Base-by-base conservation (phyloP, 2,113 vertebrate species). In the Orthonyx spaldingii region DNA sequence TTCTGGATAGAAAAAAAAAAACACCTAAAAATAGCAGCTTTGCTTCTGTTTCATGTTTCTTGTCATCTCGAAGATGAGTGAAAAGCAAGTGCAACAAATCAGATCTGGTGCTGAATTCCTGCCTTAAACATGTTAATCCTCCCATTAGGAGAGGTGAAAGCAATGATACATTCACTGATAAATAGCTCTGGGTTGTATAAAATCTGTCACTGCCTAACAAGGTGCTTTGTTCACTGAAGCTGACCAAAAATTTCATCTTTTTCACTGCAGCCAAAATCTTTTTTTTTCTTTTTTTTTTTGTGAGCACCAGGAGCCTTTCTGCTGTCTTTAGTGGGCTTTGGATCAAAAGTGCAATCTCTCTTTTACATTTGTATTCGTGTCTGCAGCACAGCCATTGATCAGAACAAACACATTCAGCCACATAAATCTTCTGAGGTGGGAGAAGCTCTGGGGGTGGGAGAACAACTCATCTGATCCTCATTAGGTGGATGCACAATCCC, bases 111-210 rank as follows among this genome's bases (percentile, higher is more conserved):
- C 75, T 50, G 63, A 65, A 61, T 33, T 85, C 66, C 32, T 41
- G 82, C 66, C 52, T 94, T 90, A 80, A 77, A 57, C 70, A n/a
- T 20, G 74, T 85, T 87, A 93, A 95, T 95, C 92, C 82, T 70
- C 71, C 92, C 71, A 63, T 91, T 91, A 86, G 59, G 63, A 91
- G 85, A 84, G 75, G 59, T 77, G 87, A 95, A 39, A 76, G 55
- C 70, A 60, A 69, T 35, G 56, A 90, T 63, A 21, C n/a, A 87
- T 71, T 64, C 8, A 5, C 63, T 74, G 71, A 37, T 85, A 88
- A 91, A 93, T 55, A 77, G 79, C 66, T 90, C 70, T 74, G 75
- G 63, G 66, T 66, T 61, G 50, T 61, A 69, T 30, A 76, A 93
- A 82, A 96, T 35, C 57, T 46, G 37, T 33, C 94, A 87, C 46